Conservation (phyloP, 2,888 invertebrate genomes). For the Gryllus longicercus region DNA sequence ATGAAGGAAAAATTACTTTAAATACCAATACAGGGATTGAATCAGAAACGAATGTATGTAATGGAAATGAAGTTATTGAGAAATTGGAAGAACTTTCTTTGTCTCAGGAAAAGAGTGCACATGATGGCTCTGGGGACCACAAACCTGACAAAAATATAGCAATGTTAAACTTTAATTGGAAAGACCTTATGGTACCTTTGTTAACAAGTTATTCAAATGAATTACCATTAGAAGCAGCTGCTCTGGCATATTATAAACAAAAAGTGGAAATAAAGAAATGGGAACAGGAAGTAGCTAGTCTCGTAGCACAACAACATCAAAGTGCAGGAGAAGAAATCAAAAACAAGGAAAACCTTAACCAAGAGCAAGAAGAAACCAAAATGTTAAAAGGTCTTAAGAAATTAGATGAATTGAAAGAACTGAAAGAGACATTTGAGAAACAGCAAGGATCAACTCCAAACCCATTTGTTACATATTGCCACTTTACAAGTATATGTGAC, state of each 20-base stretch:
- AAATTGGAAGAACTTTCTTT: too few species aligned
- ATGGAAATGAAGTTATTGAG: too few species aligned
- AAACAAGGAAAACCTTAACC: background rate
- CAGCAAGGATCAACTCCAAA: slow-evolving; percentile 20
- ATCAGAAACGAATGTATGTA: too few species aligned
- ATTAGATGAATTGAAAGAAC: slow-evolving; percentile 25
- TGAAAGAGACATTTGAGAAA: slow-evolving; percentile 25
- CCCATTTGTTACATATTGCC: slow-evolving; percentile 26
- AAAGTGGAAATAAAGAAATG: slow-evolving; percentile 29
- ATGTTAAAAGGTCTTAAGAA: background rate
- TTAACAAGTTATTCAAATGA: slow-evolving; percentile 1
- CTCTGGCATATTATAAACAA: slow-evolving; percentile 26
- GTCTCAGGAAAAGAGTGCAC: background rate
- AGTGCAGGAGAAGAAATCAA: background rate
- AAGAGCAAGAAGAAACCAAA: background rate
- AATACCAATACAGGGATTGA: too few species aligned
- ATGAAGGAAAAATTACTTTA: too few species aligned
- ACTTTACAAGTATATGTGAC: background rate
- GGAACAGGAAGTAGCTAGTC: slow-evolving; percentile 26
- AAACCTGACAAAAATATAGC: background rate
- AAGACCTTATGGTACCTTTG: background rate
- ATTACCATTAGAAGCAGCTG: background rate
- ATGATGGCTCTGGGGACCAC: background rate
- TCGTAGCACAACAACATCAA: slow-evolving; percentile 2
- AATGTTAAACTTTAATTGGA: background rate